phyloP scores from a whole-genome alignment of 2,888 invertebrate species.

The Euproctis similis region DNA sequence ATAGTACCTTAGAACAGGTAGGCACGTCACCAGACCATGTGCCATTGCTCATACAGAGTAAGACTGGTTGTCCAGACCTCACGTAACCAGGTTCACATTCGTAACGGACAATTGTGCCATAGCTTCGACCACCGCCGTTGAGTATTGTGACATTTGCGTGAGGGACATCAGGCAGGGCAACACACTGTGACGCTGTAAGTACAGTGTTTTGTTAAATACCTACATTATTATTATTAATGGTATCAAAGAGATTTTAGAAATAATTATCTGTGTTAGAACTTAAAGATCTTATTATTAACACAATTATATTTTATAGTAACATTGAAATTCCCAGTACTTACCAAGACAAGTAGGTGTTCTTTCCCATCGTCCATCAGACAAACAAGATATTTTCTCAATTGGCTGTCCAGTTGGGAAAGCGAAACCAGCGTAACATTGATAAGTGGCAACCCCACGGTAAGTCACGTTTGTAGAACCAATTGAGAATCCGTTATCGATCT shows the following conservation, averaged over 20 bases:
- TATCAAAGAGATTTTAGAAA: not conserved
- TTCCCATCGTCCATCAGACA: conserved; percentile 94
- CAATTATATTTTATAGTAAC: no score
- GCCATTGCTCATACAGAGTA: conserved; percentile 96
- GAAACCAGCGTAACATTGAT: conserved; percentile 97
- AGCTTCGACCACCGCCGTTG: conserved; percentile 93
- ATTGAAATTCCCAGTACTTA: conserved; percentile 45
- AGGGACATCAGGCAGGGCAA: conserved; percentile 88
- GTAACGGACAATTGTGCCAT: conserved; percentile 93
- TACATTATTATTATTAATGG: no score
- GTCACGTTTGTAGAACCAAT: conserved; percentile 97
- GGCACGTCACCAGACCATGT: conserved; percentile 96
- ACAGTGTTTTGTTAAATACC: no score
- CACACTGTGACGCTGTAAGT: conserved; percentile 89
- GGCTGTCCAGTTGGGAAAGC: conserved; percentile 92
- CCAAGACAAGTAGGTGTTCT: conserved; percentile 92
- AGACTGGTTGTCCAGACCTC: conserved; percentile 90
- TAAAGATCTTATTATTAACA: no score
- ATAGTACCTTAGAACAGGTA: conserved; percentile 85
- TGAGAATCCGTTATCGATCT: conserved; percentile 98
- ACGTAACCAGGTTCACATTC: conserved; percentile 95
- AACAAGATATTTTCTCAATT: conserved; percentile 91
- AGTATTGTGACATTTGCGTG: conserved; percentile 91
- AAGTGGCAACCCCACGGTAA: conserved; percentile 93
- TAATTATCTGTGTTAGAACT: no score